Evolutionary conservation across 2,797 vertebrate genomes (phyloP), one percentile per base, ranked within the genome.

Genomic region (Myotis planiceps): DNA sequence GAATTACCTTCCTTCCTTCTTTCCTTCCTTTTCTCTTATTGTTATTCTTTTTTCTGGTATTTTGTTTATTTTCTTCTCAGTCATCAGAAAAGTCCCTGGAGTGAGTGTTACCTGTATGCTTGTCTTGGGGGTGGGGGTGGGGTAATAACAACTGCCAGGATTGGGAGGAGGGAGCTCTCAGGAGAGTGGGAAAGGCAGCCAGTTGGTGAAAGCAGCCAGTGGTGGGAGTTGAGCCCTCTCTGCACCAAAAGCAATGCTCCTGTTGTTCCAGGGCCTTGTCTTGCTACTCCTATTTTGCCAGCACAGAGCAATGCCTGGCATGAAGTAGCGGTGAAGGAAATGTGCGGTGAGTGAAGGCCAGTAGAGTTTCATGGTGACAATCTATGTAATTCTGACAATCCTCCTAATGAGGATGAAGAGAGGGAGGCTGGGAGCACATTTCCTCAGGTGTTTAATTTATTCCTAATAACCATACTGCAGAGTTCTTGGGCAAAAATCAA

Each of bases 361-460:
- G 1, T 19, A 5, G 13, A 9, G 12, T 12, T 19, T 37, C 8
- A 2, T 10, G 12, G 63, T 6, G n/a, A 74, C 1, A 0, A 65
- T 47, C n/a, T 29, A 5, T 1, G 1, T 53, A 29, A 82, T 66
- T 53, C 47, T 66, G 71, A 76, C 25, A 13, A 3, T 78, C 4
- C 55, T 88, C 15, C 49, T 82, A 66, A 66, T 3, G 10, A 85
- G 58, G 47, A 78, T 32, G 34, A 55, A 71, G 66, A 76, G 42
- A 81, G 65, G 49, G 58, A 65, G 25, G 32, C 37, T 15, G 75
- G 37, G 49, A 55, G 88, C 32, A 39, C 42, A 71, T 53, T 92
- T 88, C 75, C 63, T 84, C 51, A n/a, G 68, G 63, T 66, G n/a
- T 81, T 88, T 95, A 84, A 82, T 90, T 93, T 80, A 91, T 87